Conservation (phyloP, 2,113 vertebrate genomes). For the Hylia prasina region DNA sequence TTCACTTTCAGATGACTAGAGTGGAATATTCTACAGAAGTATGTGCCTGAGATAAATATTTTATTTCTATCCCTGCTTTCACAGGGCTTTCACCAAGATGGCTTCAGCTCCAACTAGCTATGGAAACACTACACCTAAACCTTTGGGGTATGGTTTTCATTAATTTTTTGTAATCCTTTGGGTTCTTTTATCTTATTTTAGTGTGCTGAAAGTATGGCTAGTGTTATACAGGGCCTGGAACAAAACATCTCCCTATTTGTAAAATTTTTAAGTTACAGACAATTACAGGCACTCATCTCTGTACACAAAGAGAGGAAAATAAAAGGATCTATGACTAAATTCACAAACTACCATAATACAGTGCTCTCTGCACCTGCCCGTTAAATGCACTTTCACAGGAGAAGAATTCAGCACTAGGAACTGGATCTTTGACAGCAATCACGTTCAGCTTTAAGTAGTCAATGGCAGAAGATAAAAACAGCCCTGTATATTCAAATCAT, state of each 20-base stretch:
- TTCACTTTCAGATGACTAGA: not conserved
- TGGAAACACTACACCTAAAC: constrained; percentile 86
- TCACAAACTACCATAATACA: not conserved
- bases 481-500: not conserved
- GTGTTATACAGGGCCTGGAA: not conserved
- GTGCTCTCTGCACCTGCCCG: not conserved
- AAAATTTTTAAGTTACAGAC: not conserved
- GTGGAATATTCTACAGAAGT: not conserved
- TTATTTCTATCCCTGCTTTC: constrained; percentile 26
- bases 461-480: not conserved
- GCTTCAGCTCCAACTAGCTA: constrained; percentile 89
- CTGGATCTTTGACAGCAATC: not conserved
- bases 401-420: not conserved
- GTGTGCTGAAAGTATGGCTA: not conserved
- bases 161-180: not conserved
- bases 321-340: not conserved
- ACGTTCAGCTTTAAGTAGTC: not conserved
- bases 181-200: not conserved
- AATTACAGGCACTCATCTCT: not conserved
- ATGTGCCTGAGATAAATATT: not conserved
- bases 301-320: not conserved
- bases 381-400: not conserved
- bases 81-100: constrained; percentile 95
- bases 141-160: constrained; percentile 84
- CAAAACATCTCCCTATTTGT: not conserved